Evolutionary conservation across 2,797 vertebrate genomes (phyloP), one percentile per base, ranked within the genome.

Genomic region (Pseudomugil tenellus): DNA sequence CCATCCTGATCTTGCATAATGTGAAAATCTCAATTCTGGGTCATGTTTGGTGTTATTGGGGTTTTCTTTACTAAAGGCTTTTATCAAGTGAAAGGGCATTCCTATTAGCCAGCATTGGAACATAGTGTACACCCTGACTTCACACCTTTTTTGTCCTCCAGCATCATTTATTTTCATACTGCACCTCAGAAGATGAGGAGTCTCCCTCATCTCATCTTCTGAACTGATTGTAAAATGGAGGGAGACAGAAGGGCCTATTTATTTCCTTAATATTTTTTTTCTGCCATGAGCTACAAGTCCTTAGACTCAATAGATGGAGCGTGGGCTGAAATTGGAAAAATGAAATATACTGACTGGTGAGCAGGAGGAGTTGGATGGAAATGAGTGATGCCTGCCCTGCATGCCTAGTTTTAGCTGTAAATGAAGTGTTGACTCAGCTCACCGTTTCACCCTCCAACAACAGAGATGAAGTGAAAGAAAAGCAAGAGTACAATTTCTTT

Each of bases 201-300:
- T 81, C 58, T 81, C 76, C 75, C 74, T 74, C 75, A 19, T 80
- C 72, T 89, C 72, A 85, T 87, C 85, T 87, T 84, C 80, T 11
- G 69, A 81, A 71, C 82, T 80, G 74, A 89, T 84, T 74, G 74
- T 77, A 78, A 90, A 90, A 88, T 80, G 75, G 81, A 89, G 81
- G 77, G 74, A 84, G 79, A 76, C 68, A 83, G 72, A 80, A 48
- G 68, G 41, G 63, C 75, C 79, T 87, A 80, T 91, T 87, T 87
- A 87, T 87, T 90, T 79, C 75, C 76, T 76, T 84, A 81, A 83
- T 84, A 83, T 60, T 81, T 72, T 76, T 86, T 79, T 72, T 54
- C 56, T 73, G 78, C 88, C 70, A 66, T 68, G 61, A 77, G 74
- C 65, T 71, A 55, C 67, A 72, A 62, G 72, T 79, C 49, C 74